These are phyloP conservation scores for Chrysodeixis includens DNA, from an alignment of 2,888 invertebrate species.

Conservation along the genomic window DNA sequence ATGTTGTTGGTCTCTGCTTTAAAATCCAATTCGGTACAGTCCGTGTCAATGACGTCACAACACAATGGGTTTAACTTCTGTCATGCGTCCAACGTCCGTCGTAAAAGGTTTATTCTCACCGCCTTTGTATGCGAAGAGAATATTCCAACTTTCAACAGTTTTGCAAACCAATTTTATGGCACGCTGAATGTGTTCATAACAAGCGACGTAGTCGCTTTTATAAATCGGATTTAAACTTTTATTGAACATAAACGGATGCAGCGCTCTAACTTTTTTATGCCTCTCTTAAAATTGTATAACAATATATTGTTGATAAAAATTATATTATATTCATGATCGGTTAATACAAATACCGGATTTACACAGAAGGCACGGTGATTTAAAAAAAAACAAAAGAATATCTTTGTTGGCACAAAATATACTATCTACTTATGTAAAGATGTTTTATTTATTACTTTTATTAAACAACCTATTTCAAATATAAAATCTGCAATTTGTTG, in stretches of 20 bases:
- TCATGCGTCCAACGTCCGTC: constrained; percentile 12
- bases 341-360: too few relatives aligned
- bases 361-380: too few relatives aligned
- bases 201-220: neutral
- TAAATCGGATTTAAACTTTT: constrained; percentile 2
- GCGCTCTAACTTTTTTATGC: neutral
- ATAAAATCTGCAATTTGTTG: too few relatives aligned
- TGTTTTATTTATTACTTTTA: too few relatives aligned
- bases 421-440: too few relatives aligned
- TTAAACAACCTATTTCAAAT: too few relatives aligned
- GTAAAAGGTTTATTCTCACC: constrained; percentile 43
- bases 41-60: constrained; percentile 22
- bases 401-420: too few relatives aligned
- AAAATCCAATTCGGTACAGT: constrained; percentile 32
- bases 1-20: constrained; percentile 20
- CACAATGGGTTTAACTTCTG: constrained; percentile 40
- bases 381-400: too few relatives aligned
- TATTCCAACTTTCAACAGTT: constrained; percentile 33
- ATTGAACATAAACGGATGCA: neutral
- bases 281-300: too few relatives aligned
- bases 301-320: too few relatives aligned
- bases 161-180: constrained; percentile 29
- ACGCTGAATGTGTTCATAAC: constrained; percentile 8
- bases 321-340: too few relatives aligned
- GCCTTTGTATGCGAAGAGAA: constrained; percentile 29